Percentiles rank a stretch among this genome's conserved stretches.
These are phyloP conservation scores for Nasonia vitripennis DNA, from an alignment of 1,140 invertebrate genomes.

Conservation along the genomic window DNA sequence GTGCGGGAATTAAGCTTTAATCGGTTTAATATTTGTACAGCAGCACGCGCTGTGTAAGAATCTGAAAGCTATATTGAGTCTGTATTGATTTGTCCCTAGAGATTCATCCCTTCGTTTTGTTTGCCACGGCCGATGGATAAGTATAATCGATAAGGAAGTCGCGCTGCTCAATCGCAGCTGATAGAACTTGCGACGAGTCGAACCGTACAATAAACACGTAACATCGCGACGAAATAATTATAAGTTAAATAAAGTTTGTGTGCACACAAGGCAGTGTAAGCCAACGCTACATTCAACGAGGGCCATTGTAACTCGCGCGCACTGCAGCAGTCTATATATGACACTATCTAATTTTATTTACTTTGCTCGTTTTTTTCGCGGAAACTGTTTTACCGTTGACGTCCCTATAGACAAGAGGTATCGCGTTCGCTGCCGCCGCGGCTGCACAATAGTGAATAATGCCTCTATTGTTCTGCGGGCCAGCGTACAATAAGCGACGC, in stretches of 20 bases:
- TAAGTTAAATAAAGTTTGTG: too few relatives aligned
- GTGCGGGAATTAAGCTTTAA: background rate
- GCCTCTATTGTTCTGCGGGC: conserved; percentile 43
- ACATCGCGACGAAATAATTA: background rate
- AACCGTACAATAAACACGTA: background rate
- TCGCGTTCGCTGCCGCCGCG: background rate
- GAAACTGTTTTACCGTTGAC: conserved; percentile 29
- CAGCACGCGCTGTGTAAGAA: background rate
- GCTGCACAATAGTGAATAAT: conserved; percentile 49
- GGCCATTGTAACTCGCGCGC: background rate
- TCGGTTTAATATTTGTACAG: background rate
- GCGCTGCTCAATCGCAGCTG: background rate
- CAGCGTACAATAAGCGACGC: background rate
- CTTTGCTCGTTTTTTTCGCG: conserved; percentile 32
- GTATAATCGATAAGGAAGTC: conserved; percentile 34
- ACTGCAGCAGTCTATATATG: background rate
- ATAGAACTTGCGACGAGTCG: background rate
- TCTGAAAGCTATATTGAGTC: background rate
- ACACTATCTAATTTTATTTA: conserved; percentile 43
- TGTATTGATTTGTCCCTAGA: background rate
- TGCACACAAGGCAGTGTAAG: too few relatives aligned
- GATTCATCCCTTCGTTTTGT: conserved; percentile 13
- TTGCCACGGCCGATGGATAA: conserved; percentile 15
- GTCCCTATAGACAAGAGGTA: conserved; percentile 32
- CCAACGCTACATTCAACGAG: background rate